These are phyloP conservation scores for Mactromeris polynyma DNA, from an alignment of 2,888 invertebrate species.

Conservation along the genomic window DNA sequence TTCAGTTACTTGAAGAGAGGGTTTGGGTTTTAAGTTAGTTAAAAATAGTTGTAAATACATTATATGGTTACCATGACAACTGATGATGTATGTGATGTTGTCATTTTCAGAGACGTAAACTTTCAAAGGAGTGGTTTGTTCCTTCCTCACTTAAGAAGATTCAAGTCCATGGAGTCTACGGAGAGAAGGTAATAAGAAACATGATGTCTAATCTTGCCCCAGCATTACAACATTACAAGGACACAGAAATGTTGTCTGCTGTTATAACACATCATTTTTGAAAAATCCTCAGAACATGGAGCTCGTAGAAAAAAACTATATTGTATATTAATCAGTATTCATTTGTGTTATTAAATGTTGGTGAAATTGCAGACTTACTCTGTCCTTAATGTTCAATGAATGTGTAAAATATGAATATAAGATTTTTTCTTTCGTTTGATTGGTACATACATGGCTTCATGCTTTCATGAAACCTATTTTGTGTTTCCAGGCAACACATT, in stretches of 20 bases:
- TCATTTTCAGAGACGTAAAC: conserved; percentile 83
- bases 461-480: neutral
- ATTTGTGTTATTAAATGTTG: too few relatives aligned
- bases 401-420: too few relatives aligned
- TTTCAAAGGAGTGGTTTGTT: conserved; percentile 82
- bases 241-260: too few relatives aligned
- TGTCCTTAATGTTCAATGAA: too few relatives aligned
- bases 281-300: too few relatives aligned
- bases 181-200: conserved; percentile 79
- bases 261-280: too few relatives aligned
- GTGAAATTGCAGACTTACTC: too few relatives aligned
- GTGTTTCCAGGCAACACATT: conserved; percentile 80
- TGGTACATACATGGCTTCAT: too few relatives aligned
- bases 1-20: neutral
- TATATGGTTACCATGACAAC: neutral
- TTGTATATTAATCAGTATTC: too few relatives aligned
- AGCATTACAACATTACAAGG: too few relatives aligned
- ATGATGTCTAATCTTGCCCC: neutral
- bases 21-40: neutral
- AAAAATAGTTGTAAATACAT: neutral
- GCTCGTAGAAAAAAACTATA: too few relatives aligned
- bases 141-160: conserved; percentile 83
- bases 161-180: conserved; percentile 84
- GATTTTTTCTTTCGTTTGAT: too few relatives aligned
- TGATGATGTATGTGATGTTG: neutral